phyloP scores from a whole-genome alignment of 1,140 invertebrate species.

The Harlomillsia oculata region DNA sequence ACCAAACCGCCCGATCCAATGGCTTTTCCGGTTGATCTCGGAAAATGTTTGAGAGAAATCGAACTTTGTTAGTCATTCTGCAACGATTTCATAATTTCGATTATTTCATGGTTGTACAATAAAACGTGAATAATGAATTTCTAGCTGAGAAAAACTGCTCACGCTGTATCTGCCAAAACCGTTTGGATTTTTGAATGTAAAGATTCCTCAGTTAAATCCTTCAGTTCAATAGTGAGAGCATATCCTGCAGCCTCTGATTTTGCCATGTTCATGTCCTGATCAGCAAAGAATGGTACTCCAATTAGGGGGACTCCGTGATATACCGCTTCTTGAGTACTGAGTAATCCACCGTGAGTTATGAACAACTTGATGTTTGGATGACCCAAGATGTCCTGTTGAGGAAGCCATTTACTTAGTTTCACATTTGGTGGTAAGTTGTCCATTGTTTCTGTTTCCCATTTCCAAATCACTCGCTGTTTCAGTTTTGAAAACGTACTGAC shows the following conservation, averaged over 20 bases:
- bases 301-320: conserved; percentile 46
- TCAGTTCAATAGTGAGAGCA: conserved; percentile 1
- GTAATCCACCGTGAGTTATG: conserved; percentile 49
- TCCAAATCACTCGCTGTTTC: conserved; percentile 39
- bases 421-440: conserved; percentile 53
- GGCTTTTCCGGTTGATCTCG: no score
- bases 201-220: conserved; percentile 26
- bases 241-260: background rate
- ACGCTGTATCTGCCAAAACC: background rate
- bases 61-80: no score
- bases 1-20: no score
- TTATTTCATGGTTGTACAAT: no score
- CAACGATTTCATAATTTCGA: no score
- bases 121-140: no score
- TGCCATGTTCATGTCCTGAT: conserved; percentile 44
- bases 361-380: conserved; percentile 44
- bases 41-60: no score
- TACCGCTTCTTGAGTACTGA: conserved; percentile 44
- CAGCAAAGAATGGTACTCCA: conserved; percentile 52
- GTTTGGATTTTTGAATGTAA: background rate
- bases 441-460: conserved; percentile 37
- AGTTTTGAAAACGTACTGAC: conserved; percentile 37
- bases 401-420: conserved; percentile 60
- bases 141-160: no score
- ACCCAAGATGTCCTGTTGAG: conserved; percentile 66